These are phyloP conservation scores for Zoroaster sp. DNA, from an alignment of 53 echinoderm and acorn worm genomes.

Conservation along the genomic window DNA sequence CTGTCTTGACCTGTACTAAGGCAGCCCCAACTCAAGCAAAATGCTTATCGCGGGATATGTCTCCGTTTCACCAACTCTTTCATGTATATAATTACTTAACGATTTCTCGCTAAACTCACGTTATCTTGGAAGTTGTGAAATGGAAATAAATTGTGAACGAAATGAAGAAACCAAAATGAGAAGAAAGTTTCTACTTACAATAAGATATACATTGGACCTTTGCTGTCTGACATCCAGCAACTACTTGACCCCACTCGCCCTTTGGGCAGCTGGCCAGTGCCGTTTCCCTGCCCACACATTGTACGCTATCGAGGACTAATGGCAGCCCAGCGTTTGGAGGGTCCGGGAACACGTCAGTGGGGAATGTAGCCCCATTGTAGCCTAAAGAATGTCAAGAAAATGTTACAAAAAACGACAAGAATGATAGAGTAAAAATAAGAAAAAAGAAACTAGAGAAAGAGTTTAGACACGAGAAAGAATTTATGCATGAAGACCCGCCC, in stretches of 20 bases:
- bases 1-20: too few relatives aligned
- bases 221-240: slow-evolving; percentile 40
- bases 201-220: slow-evolving; percentile 52
- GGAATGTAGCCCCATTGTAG: slow-evolving; percentile 64
- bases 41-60: too few relatives aligned
- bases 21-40: too few relatives aligned
- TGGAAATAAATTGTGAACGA: neutral
- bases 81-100: too few relatives aligned
- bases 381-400: slow-evolving; percentile 15
- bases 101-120: too few relatives aligned
- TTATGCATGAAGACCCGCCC: too few relatives aligned
- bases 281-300: slow-evolving; percentile 41
- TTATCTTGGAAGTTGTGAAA: neutral
- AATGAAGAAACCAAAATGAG: neutral
- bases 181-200: slow-evolving; percentile 45
- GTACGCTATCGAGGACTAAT: slow-evolving; percentile 31
- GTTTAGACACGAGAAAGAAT: too few relatives aligned
- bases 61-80: too few relatives aligned
- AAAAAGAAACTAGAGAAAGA: too few relatives aligned
- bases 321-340: neutral
- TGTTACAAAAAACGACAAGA: neutral
- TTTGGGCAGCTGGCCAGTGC: slow-evolving; percentile 22
- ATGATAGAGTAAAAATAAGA: too few relatives aligned
- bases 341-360: neutral
- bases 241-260: neutral